Percentiles rank a stretch among this genome's conserved stretches.
Evolutionary conservation across 1,140 invertebrate species (phyloP).

Genomic region (Steinernema feltiae): DNA sequence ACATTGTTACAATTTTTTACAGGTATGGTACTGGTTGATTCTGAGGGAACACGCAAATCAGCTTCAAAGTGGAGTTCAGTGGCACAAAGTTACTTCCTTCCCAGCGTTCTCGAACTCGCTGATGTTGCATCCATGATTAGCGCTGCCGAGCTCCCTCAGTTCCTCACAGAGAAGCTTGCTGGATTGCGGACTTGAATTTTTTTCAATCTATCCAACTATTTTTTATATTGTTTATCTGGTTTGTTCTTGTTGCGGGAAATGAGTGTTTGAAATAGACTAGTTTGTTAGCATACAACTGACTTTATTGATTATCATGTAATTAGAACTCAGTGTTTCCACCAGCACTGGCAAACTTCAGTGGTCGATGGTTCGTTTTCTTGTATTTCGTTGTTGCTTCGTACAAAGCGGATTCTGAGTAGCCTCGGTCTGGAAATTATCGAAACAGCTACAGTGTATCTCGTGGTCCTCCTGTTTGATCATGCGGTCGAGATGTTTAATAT

Average conservation of each 20-base stretch:
- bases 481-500: conserved; percentile 60
- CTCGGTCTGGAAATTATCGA: neutral
- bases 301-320: too few relatives aligned
- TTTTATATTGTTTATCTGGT: too few relatives aligned
- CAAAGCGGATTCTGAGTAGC: neutral
- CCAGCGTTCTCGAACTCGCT: neutral
- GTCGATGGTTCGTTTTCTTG: neutral
- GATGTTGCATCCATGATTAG: neutral
- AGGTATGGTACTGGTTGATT: neutral
- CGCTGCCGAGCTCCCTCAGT: neutral
- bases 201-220: too few relatives aligned
- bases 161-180: too few relatives aligned
- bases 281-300: too few relatives aligned
- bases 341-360: too few relatives aligned
- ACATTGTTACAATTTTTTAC: neutral
- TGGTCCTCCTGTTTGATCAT: conserved; percentile 63
- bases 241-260: too few relatives aligned
- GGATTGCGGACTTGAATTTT: too few relatives aligned
- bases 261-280: too few relatives aligned
- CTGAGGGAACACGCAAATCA: neutral
- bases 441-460: conserved; percentile 47
- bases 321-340: too few relatives aligned
- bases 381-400: neutral
- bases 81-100: neutral
- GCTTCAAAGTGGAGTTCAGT: neutral